Evolutionary conservation across 2,797 vertebrate genomes (phyloP).

Genomic region (Gymnocypris eckloni): DNA sequence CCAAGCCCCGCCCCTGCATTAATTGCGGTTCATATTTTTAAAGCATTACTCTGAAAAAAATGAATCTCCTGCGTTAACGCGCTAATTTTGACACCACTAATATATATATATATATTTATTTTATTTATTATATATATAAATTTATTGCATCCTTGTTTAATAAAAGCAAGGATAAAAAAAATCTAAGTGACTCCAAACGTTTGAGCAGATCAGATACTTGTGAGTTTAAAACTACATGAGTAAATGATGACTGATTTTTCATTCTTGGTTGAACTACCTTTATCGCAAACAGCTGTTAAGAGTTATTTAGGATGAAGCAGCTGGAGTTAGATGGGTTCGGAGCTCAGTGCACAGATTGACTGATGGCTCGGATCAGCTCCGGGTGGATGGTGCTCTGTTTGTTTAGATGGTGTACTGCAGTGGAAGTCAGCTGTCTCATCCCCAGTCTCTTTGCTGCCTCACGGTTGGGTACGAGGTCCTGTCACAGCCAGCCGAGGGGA

Average conservation of each 20-base stretch:
- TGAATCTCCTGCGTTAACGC: no score
- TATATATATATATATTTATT: no score
- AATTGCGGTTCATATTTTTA: no score
- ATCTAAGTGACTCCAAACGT: neutral
- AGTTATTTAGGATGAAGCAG: conserved; percentile 12
- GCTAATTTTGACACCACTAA: no score
- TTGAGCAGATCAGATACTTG: neutral
- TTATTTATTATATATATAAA: neutral
- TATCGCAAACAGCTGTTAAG: neutral
- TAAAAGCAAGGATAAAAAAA: neutral
- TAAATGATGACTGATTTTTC: neutral
- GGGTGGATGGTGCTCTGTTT: conserved; percentile 14
- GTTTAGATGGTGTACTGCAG: conserved; percentile 8
- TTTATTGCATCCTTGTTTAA: neutral
- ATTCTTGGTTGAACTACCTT: neutral
- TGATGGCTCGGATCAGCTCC: neutral
- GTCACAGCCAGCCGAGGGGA: conserved; percentile 67
- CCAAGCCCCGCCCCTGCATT: no score
- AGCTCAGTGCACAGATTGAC: conserved; percentile 13
- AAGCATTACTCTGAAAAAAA: no score
- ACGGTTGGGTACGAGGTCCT: conserved; percentile 36
- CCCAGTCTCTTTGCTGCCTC: conserved; percentile 13
- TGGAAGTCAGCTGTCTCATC: conserved; percentile 53
- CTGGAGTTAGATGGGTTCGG: conserved; percentile 4
- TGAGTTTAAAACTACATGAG: neutral